Evolutionary conservation across 1,140 invertebrate genomes (phyloP).

Genomic region (Papilio glaucus): DNA sequence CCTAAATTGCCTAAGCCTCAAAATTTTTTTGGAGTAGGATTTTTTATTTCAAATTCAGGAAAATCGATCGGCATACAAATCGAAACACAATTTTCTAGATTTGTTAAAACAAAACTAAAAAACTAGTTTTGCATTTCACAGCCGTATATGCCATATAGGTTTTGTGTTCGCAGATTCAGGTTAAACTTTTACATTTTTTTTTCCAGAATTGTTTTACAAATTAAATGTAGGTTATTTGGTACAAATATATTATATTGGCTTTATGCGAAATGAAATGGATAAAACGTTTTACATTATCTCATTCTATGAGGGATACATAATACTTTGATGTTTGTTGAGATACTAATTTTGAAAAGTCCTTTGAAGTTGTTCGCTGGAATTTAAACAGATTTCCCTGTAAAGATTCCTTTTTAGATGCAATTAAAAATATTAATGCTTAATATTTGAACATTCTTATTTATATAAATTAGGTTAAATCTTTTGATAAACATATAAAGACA

Average conservation of each 20-base stretch:
- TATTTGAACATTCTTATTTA: background rate
- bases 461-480: background rate
- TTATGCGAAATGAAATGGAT: background rate
- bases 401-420: background rate
- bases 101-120: background rate
- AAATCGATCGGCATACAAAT: too few species aligned
- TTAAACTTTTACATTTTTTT: background rate
- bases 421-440: background rate
- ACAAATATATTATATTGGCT: conserved; percentile 3
- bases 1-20: too few species aligned
- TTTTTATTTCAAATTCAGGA: too few species aligned
- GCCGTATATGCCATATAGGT: background rate
- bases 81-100: too few species aligned
- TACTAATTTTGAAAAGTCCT: conserved; percentile 7
- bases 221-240: background rate
- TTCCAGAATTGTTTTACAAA: background rate
- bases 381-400: conserved; percentile 1
- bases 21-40: too few species aligned
- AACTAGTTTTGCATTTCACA: background rate
- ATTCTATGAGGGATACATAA: background rate
- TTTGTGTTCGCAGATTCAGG: background rate
- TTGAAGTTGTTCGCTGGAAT: background rate
- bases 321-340: conserved; percentile 12
- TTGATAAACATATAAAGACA: background rate
- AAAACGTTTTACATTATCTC: background rate